Percentiles rank a stretch among this genome's conserved stretches.
Conservation (phyloP, 2,797 vertebrate species). For the Hippocampus kuda region DNA sequence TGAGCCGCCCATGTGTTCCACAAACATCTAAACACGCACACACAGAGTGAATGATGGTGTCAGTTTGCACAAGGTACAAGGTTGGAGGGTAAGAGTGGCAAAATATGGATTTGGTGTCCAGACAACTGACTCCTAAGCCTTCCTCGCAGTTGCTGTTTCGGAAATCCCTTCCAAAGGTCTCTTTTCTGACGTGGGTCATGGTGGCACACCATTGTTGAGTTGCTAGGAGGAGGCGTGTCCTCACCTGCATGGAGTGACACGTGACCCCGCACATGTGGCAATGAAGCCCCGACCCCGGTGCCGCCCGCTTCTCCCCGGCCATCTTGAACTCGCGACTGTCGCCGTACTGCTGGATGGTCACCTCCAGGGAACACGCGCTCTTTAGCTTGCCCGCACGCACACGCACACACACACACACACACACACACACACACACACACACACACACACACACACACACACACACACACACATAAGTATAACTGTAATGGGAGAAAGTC, state of each 20-base stretch:
- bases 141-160: too few relatives aligned
- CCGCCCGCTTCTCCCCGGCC: conserved; percentile 24
- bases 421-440: background rate
- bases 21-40: conserved; percentile 71
- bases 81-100: too few relatives aligned
- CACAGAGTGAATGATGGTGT: background rate
- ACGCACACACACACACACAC: background rate
- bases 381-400: conserved; percentile 40
- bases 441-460: background rate
- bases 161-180: too few relatives aligned
- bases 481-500: background rate
- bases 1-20: conserved; percentile 77
- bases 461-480: background rate
- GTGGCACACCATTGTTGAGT: too few relatives aligned
- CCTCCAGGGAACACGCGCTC: conserved; percentile 78
- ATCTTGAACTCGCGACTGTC: conserved; percentile 79
- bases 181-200: too few relatives aligned
- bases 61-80: too few relatives aligned
- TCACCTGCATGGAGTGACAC: conserved; percentile 71
- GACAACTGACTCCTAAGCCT: too few relatives aligned
- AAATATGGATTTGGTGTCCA: too few relatives aligned
- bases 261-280: conserved; percentile 46
- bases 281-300: conserved; percentile 55
- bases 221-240: conserved; percentile 42
- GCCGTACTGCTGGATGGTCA: conserved; percentile 88